These are phyloP conservation scores for Choreutis nemorana DNA, from an alignment of 2,888 invertebrate species.

Conservation along the genomic window DNA sequence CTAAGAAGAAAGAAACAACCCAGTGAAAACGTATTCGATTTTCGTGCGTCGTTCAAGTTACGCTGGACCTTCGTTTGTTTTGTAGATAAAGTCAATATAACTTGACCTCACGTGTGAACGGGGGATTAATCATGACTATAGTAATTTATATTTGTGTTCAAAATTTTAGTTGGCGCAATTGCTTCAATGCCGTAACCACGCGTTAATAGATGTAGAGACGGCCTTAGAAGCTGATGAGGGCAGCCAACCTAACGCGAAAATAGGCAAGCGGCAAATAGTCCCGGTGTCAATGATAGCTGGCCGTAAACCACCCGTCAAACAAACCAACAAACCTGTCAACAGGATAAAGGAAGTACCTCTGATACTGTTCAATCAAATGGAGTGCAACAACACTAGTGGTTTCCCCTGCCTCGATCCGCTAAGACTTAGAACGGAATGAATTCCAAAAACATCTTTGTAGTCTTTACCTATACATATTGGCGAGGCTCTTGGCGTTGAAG, in stretches of 20 bases:
- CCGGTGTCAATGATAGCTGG: constrained; percentile 26
- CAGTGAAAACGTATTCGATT: no score
- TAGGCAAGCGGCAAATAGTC: constrained; percentile 30
- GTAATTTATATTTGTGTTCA: no score
- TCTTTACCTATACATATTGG: background rate
- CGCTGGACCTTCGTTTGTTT: no score
- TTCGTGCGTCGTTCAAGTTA: no score
- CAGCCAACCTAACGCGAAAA: constrained; percentile 24
- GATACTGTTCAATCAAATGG: constrained; percentile 46
- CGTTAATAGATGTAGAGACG: constrained; percentile 56
- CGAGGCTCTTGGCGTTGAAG: background rate
- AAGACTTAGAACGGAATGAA: constrained; percentile 49
- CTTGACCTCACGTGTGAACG: no score
- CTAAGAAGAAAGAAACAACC: no score
- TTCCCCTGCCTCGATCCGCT: constrained; percentile 47
- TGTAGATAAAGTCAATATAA: no score
- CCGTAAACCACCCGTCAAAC: constrained; percentile 10
- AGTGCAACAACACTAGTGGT: constrained; percentile 32
- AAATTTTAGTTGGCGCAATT: constrained; percentile 46
- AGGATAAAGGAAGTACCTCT: constrained; percentile 48
- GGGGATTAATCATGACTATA: no score
- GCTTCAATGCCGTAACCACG: constrained; percentile 51
- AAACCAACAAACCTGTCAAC: constrained; percentile 15
- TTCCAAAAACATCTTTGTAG: no score
- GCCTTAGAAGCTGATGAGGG: constrained; percentile 60